Evolutionary conservation across 1,140 invertebrate species (phyloP), one percentile per base, ranked within the genome.

Genomic region (Belonocnema kinseyi): DNA sequence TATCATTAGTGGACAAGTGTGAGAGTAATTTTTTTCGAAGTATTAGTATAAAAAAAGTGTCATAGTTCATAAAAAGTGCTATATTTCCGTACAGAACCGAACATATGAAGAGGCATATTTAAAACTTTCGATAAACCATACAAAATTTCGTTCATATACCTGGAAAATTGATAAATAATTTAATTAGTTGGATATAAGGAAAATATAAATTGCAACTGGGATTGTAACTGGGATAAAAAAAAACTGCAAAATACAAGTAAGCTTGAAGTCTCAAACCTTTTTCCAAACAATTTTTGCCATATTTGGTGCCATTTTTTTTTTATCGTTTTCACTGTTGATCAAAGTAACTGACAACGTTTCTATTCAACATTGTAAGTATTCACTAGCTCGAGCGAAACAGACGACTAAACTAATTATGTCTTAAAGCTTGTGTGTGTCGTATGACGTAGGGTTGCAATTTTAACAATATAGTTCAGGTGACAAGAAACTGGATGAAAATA

Each of bases 351-450:
- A 46, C 5, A 56, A 53, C 7, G 19, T 58, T 8, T 54, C 61
- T 73, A 52, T 66, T 75, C 82, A 84, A 86, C 77, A 85, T 84
- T 82, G 81, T 86, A 87, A 72, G 83, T 86, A 82, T 86, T 88
- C 85, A 72, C 74, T 2, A 71, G 53, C 52, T 51, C 61, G 66
- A 76, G 50, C 72, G 54, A 21, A 26, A 78, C 14, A 58, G 70
- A 71, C 50, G 17, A 61, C 75, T 88, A 87, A 88, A 81, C 82
- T 85, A 77, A 87, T 88, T 87, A 88, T 54, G 61, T 70, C n/a
- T 72, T 56, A 74, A 19, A 76, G 78, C 56, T 50, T 21, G 71
- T 80, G 6, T 46, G 78, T 77, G 76, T 50, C 19, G 58, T 78
- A 52, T 72, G 78, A 77, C 75, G 76, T 77, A 77, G 77, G 52